These are phyloP conservation scores for Buathra laborator DNA, from an alignment of 2,888 invertebrate genomes.

Conservation along the genomic window DNA sequence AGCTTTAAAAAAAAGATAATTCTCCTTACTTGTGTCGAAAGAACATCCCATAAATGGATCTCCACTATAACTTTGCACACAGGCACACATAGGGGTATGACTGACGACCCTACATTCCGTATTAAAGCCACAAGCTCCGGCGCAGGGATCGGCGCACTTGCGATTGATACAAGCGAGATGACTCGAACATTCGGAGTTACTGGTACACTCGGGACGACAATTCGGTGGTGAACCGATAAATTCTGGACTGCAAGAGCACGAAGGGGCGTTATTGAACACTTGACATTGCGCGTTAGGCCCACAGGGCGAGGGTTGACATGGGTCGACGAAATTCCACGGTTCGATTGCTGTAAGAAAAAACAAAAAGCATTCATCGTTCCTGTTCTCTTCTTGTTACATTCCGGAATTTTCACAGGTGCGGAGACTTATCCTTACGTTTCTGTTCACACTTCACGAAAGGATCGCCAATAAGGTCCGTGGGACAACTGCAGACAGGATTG, in stretches of 20 bases:
- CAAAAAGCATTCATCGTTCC: conserved; percentile 13
- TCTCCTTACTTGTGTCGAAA: conserved; percentile 34
- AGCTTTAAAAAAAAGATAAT: not conserved
- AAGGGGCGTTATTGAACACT: conserved; percentile 88
- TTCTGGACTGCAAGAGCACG: conserved; percentile 89
- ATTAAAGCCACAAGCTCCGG: conserved; percentile 89
- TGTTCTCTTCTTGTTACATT: not conserved
- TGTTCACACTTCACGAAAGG: conserved; percentile 89
- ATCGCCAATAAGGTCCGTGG: conserved; percentile 89
- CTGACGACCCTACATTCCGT: conserved; percentile 91
- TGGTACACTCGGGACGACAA: conserved; percentile 89
- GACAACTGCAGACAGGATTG: conserved; percentile 91
- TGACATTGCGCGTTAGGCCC: conserved; percentile 89
- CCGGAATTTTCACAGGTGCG: not conserved
- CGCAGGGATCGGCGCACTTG: conserved; percentile 91
- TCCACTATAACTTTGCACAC: conserved; percentile 88
- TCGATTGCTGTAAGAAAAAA: conserved; percentile 82
- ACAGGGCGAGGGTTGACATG: conserved; percentile 89
- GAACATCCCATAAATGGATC: conserved; percentile 88
- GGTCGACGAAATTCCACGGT: conserved; percentile 86
- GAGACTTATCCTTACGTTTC: conserved; percentile 83
- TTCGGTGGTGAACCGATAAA: conserved; percentile 89
- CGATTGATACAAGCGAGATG: conserved; percentile 89
- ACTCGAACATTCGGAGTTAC: conserved; percentile 89
- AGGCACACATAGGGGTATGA: conserved; percentile 90